These are phyloP conservation scores for Mimachlamys varia DNA, from an alignment of 2,888 invertebrate species.

Conservation along the genomic window DNA sequence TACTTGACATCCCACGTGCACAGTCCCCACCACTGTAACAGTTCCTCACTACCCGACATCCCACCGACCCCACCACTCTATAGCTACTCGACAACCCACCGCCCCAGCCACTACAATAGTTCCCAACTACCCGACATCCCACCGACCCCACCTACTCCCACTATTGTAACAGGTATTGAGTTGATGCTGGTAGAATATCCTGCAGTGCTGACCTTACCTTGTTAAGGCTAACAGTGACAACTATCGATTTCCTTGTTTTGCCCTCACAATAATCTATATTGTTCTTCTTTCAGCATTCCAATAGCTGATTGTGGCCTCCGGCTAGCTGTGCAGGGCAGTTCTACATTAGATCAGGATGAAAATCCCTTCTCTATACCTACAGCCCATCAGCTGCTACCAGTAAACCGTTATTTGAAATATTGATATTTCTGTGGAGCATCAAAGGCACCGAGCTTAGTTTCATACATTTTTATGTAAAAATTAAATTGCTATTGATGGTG, in stretches of 20 bases:
- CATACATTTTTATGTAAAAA: not conserved
- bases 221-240: slow-evolving; percentile 14
- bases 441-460: not conserved
- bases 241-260: not conserved
- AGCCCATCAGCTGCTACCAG: not conserved
- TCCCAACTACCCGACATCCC: not conserved
- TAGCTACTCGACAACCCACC: not conserved
- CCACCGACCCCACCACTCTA: too few relatives aligned
- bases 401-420: not conserved
- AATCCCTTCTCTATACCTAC: not conserved
- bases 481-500: not conserved
- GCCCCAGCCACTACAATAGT: not conserved
- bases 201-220: slow-evolving; percentile 18
- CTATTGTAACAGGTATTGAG: not conserved
- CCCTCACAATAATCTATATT: not conserved
- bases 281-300: not conserved
- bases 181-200: not conserved
- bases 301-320: slow-evolving; percentile 12
- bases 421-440: not conserved
- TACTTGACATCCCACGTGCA: too few relatives aligned
- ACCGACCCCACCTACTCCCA: not conserved
- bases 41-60: too few relatives aligned
- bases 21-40: too few relatives aligned
- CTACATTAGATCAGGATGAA: not conserved
- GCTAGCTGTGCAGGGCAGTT: not conserved